phyloP scores from a whole-genome alignment of 2,797 vertebrate genomes.

The Pitangus sulphuratus region DNA sequence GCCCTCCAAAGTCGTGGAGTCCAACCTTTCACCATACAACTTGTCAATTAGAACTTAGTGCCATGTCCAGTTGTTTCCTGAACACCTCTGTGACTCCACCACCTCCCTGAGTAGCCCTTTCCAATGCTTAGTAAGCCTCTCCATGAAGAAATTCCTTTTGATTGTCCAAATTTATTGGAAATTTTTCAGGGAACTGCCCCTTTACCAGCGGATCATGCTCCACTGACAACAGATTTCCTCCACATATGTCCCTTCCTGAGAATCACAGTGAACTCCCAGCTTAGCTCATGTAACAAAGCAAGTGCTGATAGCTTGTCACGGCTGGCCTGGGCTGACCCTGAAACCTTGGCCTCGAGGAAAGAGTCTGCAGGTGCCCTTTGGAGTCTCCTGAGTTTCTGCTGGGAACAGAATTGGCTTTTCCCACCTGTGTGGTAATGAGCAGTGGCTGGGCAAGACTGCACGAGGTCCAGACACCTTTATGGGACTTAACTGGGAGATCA shows the following conservation, averaged over 20 bases:
- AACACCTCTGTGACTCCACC: not conserved
- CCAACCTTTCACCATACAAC: not conserved
- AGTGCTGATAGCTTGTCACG: not conserved
- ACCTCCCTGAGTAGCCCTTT: too few species aligned
- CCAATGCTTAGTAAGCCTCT: fast-evolving
- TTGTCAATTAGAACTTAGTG: not conserved
- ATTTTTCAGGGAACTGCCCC: not conserved
- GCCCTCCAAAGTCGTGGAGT: not conserved
- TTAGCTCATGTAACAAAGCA: not conserved
- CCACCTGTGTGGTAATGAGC: not conserved
- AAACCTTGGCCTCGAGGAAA: not conserved
- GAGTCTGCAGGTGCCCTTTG: not conserved
- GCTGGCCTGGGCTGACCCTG: not conserved
- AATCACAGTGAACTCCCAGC: not conserved
- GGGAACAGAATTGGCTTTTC: not conserved
- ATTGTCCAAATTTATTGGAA: not conserved
- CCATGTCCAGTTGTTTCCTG: fast-evolving
- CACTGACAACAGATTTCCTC: conserved; percentile 12
- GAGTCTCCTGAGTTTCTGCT: not conserved
- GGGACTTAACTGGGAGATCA: not conserved
- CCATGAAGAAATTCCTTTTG: not conserved
- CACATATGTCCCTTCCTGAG: conserved; percentile 16
- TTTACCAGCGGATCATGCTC: not conserved
- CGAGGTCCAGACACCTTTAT: not conserved
- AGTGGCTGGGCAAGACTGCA: not conserved